These are phyloP conservation scores for Psilanteris sp. DNA, from an alignment of 1,140 invertebrate species.

Conservation along the genomic window DNA sequence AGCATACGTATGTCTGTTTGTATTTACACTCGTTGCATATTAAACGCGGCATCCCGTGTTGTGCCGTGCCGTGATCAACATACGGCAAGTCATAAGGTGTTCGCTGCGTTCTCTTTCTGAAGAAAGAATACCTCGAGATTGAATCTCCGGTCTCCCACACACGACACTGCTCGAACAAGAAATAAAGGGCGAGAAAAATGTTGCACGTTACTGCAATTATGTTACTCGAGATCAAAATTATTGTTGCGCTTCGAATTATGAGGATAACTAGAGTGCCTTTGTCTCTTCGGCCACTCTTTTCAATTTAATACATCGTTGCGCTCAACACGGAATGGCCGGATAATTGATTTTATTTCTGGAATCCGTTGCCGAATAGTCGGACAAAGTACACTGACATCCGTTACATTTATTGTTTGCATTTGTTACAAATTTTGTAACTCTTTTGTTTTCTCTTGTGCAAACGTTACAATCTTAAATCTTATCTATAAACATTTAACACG, in stretches of 20 bases:
- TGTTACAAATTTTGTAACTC: no score
- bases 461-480: no score
- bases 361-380: no score
- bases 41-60: constrained; percentile 65
- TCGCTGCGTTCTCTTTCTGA: constrained; percentile 44
- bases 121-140: constrained; percentile 43
- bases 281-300: no score
- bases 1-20: constrained; percentile 55
- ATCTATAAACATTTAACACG: no score
- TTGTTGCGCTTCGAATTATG: not conserved
- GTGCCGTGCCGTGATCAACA: constrained; percentile 70
- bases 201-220: constrained; percentile 18
- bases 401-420: no score
- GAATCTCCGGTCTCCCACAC: constrained; percentile 52
- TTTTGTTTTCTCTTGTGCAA: no score
- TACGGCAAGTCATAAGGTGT: constrained; percentile 74
- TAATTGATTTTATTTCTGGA: no score
- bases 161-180: constrained; percentile 24
- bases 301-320: no score
- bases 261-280: not conserved
- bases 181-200: constrained; percentile 21
- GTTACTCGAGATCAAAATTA: constrained; percentile 3
- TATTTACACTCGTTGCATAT: constrained; percentile 71
- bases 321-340: no score
- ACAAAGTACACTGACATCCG: no score